Conservation (phyloP, 2,888 invertebrate species). For the Leptothorax acervorum region DNA sequence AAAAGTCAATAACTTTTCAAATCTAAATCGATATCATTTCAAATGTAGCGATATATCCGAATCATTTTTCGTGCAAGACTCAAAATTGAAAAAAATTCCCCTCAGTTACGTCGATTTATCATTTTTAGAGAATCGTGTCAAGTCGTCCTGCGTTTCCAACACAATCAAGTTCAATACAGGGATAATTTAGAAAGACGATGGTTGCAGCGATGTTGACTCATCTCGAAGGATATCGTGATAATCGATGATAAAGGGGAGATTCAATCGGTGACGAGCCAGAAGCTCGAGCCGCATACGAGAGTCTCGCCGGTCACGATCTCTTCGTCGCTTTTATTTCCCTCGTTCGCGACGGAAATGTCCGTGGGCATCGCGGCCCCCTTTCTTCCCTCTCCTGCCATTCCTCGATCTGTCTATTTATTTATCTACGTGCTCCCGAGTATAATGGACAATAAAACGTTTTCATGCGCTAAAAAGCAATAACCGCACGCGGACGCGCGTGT, state of each 20-base stretch:
- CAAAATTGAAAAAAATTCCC: neutral
- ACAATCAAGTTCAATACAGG: neutral
- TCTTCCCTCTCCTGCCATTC: neutral
- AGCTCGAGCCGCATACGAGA: neutral
- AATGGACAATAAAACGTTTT: conserved; percentile 44
- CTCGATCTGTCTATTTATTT: conserved; percentile 43
- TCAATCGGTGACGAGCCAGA: neutral
- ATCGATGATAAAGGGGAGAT: conserved; percentile 13
- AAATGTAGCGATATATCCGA: neutral
- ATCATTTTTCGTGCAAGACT: neutral
- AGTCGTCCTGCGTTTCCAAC: neutral
- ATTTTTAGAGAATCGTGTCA: neutral
- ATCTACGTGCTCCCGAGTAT: conserved; percentile 32
- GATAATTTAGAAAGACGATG: neutral
- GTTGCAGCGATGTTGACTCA: neutral
- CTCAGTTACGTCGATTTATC: neutral
- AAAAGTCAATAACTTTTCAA: neutral
- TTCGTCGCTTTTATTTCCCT: conserved; percentile 38
- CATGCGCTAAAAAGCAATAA: conserved; percentile 44
- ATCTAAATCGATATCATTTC: neutral
- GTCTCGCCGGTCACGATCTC: neutral
- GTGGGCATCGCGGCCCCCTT: neutral
- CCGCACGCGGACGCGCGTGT: conserved; percentile 3
- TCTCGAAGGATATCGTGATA: neutral
- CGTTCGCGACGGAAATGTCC: conserved; percentile 47